Conservation (phyloP, 2,797 vertebrate species). For the Gorsachius magnificus region DNA sequence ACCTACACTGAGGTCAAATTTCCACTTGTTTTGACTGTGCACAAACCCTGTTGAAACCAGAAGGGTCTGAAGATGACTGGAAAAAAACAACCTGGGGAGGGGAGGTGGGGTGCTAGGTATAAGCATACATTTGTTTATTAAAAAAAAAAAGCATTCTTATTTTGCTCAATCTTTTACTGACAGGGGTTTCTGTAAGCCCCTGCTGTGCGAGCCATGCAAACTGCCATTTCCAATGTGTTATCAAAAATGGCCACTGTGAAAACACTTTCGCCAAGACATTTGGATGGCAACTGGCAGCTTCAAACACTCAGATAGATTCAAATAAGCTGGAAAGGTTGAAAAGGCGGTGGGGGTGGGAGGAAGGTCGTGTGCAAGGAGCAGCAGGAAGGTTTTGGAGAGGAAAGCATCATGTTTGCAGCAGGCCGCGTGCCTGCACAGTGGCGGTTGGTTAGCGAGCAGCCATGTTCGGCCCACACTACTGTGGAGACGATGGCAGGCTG, state of each 20-base stretch:
- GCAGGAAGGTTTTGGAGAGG: not conserved
- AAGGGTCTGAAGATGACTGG: not conserved
- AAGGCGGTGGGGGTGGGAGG: accelerated
- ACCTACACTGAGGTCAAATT: not conserved
- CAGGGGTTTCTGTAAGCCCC: not conserved
- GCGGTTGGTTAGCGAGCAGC: not conserved
- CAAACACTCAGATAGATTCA: not conserved
- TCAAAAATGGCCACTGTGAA: not conserved
- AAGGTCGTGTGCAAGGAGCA: not conserved
- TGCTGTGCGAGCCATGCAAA: not conserved
- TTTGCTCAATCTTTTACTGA: not conserved
- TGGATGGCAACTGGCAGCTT: not conserved
- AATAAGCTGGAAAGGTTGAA: not conserved
- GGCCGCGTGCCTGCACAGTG: no score
- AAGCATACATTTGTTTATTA: not conserved
- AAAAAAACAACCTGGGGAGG: not conserved
- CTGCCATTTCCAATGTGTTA: not conserved
- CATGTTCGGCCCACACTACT: not conserved
- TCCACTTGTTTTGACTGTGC: accelerated
- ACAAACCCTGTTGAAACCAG: not conserved
- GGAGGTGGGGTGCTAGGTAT: not conserved
- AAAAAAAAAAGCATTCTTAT: not conserved
- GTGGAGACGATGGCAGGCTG: not conserved
- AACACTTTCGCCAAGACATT: not conserved
- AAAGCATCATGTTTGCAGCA: not conserved